Percentiles rank a stretch among this genome's conserved stretches.
These are phyloP conservation scores for Oligia strigilis DNA, from an alignment of 2,888 invertebrate species.

Conservation along the genomic window DNA sequence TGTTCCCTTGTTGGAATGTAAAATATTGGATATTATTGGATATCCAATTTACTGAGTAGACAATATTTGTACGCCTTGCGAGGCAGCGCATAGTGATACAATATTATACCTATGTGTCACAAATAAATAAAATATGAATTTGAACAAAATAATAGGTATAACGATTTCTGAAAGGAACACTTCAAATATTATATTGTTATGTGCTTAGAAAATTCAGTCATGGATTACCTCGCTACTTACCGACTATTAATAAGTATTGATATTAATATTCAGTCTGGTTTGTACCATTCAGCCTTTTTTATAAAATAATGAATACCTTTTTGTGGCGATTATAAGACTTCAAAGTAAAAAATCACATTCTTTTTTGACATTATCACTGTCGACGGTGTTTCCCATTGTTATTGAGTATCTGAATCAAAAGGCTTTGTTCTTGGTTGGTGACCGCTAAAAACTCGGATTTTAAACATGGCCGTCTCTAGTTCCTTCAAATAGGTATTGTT, in stretches of 20 bases:
- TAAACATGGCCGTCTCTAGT: not conserved
- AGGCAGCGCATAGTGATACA: not conserved
- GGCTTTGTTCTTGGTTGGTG: not conserved
- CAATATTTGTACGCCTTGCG: not conserved
- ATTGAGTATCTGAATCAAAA: too few species aligned
- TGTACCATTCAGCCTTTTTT: constrained; percentile 14
- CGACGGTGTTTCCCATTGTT: not conserved
- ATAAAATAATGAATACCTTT: constrained; percentile 12
- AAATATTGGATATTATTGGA: not conserved
- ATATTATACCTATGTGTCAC: not conserved
- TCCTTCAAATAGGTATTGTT: not conserved
- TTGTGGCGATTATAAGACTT: not conserved
- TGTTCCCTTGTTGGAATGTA: not conserved
- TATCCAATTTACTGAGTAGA: not conserved
- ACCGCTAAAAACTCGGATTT: not conserved
- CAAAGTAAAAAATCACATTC: not conserved
- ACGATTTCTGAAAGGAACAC: constrained; percentile 10
- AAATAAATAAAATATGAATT: not conserved
- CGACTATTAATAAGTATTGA: constrained; percentile 17
- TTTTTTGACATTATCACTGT: not conserved
- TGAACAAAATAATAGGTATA: not conserved
- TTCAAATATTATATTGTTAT: constrained; percentile 9
- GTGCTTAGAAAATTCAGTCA: constrained; percentile 17
- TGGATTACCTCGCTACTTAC: constrained; percentile 24
- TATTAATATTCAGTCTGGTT: constrained; percentile 28